Evolutionary conservation across 2,113 vertebrate species (phyloP).

Genomic region (Anas platyrhynchos): DNA sequence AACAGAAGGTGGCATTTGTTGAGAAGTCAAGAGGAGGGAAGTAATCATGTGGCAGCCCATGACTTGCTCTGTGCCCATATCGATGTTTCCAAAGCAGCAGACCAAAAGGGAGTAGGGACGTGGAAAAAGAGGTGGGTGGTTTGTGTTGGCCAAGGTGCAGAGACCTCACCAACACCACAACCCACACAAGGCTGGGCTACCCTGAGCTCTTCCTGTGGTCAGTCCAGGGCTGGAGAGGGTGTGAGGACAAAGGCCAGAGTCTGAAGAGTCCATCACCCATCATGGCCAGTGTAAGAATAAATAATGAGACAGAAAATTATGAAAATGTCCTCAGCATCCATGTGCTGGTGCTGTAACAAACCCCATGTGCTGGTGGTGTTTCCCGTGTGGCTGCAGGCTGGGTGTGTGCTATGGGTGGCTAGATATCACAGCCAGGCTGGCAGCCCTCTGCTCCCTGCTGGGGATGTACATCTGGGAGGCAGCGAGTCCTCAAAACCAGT

Average conservation of each 20-base stretch:
- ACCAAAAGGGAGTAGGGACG: rapidly evolving
- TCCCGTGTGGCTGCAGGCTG: neutral
- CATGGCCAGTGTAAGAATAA: neutral
- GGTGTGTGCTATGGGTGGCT: rapidly evolving
- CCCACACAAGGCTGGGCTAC: neutral
- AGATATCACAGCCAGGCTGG: neutral
- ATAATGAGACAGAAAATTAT: neutral
- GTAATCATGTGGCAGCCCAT: neutral
- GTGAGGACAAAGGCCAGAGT: neutral
- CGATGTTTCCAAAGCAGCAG: neutral
- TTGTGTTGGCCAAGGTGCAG: rapidly evolving
- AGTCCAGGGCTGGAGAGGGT: neutral
- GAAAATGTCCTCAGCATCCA: neutral
- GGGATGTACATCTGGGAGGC: neutral
- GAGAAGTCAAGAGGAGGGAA: slow-evolving; percentile 2
- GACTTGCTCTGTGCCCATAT: neutral
- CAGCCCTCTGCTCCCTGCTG: neutral
- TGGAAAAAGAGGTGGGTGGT: neutral
- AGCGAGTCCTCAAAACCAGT: neutral
- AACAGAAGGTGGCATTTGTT: slow-evolving; percentile 17
- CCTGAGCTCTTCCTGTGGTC: neutral
- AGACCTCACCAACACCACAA: neutral
- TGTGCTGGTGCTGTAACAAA: neutral
- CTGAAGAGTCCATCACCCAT: neutral
- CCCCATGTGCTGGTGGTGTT: rapidly evolving